A percentile compares a stretch with the other conserved stretches of the same genome.
Evolutionary conservation across 2,113 vertebrate genomes (phyloP).

Genomic region (Tetraodon nigroviridis): DNA sequence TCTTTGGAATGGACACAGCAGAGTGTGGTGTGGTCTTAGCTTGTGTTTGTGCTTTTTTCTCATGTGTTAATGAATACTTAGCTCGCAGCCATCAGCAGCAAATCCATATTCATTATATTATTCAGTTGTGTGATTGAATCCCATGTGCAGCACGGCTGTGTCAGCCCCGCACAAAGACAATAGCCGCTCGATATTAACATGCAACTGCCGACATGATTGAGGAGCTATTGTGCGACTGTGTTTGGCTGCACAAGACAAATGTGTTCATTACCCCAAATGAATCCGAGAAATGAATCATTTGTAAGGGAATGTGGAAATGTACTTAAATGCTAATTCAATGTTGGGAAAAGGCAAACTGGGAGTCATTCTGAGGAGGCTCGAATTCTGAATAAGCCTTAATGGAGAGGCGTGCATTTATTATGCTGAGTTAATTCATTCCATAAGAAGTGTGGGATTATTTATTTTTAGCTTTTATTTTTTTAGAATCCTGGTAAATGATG

Average conservation of each 20-base stretch:
- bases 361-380: conserved; percentile 38
- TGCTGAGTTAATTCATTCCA: conserved; percentile 32
- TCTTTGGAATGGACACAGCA: conserved; percentile 8
- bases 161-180: conserved; percentile 57
- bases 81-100: conserved; percentile 43
- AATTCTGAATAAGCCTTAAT: conserved; percentile 31
- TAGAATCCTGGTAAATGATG: background rate
- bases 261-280: conserved; percentile 65
- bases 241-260: conserved; percentile 65
- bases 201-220: conserved; percentile 51
- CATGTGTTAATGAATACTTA: conserved; percentile 47
- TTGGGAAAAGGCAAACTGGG: conserved; percentile 29
- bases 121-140: conserved; percentile 48
- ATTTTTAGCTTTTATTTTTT: conserved; percentile 15
- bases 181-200: conserved; percentile 49
- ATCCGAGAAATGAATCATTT: conserved; percentile 62
- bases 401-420: conserved; percentile 12
- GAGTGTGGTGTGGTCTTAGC: background rate
- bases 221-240: conserved; percentile 54
- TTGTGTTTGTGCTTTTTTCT: conserved; percentile 20
- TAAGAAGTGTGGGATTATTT: conserved; percentile 18
- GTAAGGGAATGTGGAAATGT: conserved; percentile 43
- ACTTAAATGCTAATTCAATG: conserved; percentile 52
- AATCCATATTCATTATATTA: conserved; percentile 55
- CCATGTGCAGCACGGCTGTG: conserved; percentile 33